These are phyloP conservation scores for Drosophila multiciliata DNA, from an alignment of 2,888 invertebrate genomes.

Conservation along the genomic window DNA sequence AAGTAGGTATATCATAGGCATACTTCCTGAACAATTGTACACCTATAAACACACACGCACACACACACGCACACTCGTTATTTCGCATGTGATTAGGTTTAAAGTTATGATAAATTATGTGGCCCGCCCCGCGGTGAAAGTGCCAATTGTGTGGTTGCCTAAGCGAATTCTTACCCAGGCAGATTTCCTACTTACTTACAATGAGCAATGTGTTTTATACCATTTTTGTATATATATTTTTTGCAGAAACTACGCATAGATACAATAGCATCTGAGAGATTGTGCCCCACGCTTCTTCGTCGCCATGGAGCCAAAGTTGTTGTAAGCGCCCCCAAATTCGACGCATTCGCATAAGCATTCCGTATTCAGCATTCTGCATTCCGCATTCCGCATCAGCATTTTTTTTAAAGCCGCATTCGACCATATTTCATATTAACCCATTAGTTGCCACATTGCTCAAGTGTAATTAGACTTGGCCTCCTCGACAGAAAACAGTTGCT, in stretches of 20 bases:
- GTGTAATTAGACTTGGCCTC: conserved; percentile 48
- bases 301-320: conserved; percentile 66
- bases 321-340: conserved; percentile 53
- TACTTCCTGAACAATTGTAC: conserved; percentile 55
- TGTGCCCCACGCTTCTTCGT: conserved; percentile 23
- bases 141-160: conserved; percentile 67
- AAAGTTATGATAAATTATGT: conserved; percentile 77
- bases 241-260: conserved; percentile 31
- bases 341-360: conserved; percentile 40
- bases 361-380: conserved; percentile 39
- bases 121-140: conserved; percentile 63
- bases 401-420: conserved; percentile 56
- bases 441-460: conserved; percentile 21
- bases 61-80: conserved; percentile 12
- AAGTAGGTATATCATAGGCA: conserved; percentile 1
- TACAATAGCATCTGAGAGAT: conserved; percentile 28
- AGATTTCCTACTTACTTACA: conserved; percentile 51
- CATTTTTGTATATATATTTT: conserved; percentile 8
- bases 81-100: conserved; percentile 39
- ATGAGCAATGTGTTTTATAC: conserved; percentile 46
- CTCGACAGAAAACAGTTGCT: conserved; percentile 77
- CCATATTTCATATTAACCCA: conserved; percentile 28
- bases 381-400: conserved; percentile 30
- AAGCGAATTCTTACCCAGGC: conserved; percentile 67
- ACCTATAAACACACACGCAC: background rate